phyloP scores from a whole-genome alignment of 2,113 vertebrate species.

The Himantopus leucocephalus region DNA sequence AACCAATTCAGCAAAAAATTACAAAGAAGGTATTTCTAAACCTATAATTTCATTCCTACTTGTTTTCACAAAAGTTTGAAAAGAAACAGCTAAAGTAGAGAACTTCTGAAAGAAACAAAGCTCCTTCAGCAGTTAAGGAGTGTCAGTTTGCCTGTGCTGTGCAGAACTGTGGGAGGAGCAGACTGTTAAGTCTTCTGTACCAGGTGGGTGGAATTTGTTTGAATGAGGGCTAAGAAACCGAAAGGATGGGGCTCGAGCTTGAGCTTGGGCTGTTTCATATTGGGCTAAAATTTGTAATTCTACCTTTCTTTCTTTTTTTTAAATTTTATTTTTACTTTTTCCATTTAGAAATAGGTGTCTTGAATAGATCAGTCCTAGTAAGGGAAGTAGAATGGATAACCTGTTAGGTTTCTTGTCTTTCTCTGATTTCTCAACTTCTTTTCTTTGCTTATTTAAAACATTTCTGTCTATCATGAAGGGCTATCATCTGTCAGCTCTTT shows the following conservation, averaged over 20 bases:
- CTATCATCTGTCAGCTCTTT: neutral
- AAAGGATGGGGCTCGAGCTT: neutral
- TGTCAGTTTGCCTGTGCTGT: neutral
- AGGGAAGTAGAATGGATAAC: neutral
- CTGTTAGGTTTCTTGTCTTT: neutral
- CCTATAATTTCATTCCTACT: neutral
- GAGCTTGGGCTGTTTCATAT: neutral
- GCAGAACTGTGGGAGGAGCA: neutral
- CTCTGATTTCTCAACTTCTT: neutral
- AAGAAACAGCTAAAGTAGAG: neutral
- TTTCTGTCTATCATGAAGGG: neutral
- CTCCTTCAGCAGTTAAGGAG: neutral
- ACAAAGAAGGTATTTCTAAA: neutral
- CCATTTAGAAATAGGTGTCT: neutral
- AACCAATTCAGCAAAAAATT: neutral
- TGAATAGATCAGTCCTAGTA: accelerated
- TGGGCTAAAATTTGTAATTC: neutral
- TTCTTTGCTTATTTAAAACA: neutral
- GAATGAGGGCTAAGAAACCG: neutral
- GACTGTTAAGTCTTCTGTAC: neutral
- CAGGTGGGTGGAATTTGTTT: neutral
- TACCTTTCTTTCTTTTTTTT: neutral
- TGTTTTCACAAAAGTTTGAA: neutral
- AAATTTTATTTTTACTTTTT: neutral
- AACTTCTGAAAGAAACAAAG: neutral